These are phyloP conservation scores for Liodrosophila aerea DNA, from an alignment of 2,888 invertebrate genomes.

Conservation along the genomic window DNA sequence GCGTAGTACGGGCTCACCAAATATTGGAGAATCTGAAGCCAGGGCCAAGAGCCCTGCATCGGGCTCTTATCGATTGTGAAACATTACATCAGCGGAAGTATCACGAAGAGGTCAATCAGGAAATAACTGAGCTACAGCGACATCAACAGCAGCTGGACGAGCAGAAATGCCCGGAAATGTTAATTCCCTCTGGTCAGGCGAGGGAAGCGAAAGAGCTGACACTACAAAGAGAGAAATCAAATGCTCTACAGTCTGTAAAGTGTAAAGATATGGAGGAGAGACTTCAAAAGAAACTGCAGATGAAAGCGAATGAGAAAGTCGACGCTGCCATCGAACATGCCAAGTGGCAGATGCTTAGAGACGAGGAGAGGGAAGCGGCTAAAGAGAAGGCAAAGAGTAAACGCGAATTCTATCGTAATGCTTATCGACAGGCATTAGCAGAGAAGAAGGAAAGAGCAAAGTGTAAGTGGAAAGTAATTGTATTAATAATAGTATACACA, in stretches of 20 bases:
- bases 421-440: slow-evolving; percentile 33
- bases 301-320: slow-evolving; percentile 23
- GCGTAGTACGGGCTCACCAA: slow-evolving; percentile 48
- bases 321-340: slow-evolving; percentile 51
- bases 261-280: slow-evolving; percentile 46
- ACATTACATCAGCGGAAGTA: slow-evolving; percentile 36
- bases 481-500: too few species aligned
- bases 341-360: slow-evolving; percentile 45
- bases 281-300: slow-evolving; percentile 11
- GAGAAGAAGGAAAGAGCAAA: slow-evolving; percentile 36
- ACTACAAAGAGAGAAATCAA: too few species aligned
- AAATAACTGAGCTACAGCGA: slow-evolving; percentile 38
- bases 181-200: slow-evolving; percentile 36
- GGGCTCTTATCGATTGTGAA: slow-evolving; percentile 46
- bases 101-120: slow-evolving; percentile 40
- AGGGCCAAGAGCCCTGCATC: slow-evolving; percentile 44
- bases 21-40: slow-evolving; percentile 53
- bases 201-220: slow-evolving; percentile 51
- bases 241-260: too few species aligned
- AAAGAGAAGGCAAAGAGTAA: slow-evolving; percentile 22
- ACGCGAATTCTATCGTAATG: slow-evolving; percentile 30
- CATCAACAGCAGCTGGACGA: slow-evolving; percentile 44
- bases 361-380: slow-evolving; percentile 30
- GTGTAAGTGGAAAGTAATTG: slow-evolving; percentile 34
- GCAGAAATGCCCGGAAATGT: slow-evolving; percentile 37